Percentiles rank a stretch among this genome's conserved stretches.
phyloP scores from a whole-genome alignment of 2,888 invertebrate genomes.

The Netelia virgata region DNA sequence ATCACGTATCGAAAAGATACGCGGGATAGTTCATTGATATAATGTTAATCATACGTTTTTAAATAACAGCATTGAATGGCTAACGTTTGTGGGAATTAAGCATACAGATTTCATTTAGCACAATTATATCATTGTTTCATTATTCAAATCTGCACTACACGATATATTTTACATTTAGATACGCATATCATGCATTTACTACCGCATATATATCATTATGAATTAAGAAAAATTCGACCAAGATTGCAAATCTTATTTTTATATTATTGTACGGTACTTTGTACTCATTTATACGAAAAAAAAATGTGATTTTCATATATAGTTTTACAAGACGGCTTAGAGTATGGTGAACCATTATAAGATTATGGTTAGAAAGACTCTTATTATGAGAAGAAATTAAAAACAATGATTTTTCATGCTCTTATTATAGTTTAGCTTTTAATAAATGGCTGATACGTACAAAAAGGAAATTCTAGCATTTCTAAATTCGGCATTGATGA shows the following conservation, averaged over 20 bases:
- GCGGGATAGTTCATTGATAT: slow-evolving; percentile 40
- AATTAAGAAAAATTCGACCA: slow-evolving; percentile 12
- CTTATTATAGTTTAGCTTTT: background rate
- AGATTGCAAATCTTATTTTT: slow-evolving; percentile 48
- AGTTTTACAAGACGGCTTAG: slow-evolving; percentile 18
- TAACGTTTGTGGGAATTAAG: background rate
- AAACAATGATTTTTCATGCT: slow-evolving; percentile 33
- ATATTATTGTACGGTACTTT: slow-evolving; percentile 29
- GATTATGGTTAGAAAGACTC: slow-evolving; percentile 33
- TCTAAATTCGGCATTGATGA: background rate
- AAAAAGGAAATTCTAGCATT: background rate
- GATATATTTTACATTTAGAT: slow-evolving; percentile 38
- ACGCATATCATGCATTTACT: slow-evolving; percentile 33
- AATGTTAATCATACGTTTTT: slow-evolving; percentile 31
- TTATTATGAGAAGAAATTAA: slow-evolving; percentile 26
- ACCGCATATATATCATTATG: slow-evolving; percentile 10
- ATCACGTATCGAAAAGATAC: slow-evolving; percentile 36
- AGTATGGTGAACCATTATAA: slow-evolving; percentile 30
- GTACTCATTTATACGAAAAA: slow-evolving; percentile 25
- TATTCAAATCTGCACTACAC: slow-evolving; percentile 13
- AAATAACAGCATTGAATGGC: slow-evolving; percentile 38
- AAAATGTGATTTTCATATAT: slow-evolving; percentile 54
- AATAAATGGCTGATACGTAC: background rate
- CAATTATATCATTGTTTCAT: slow-evolving; percentile 38
- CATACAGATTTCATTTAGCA: slow-evolving; percentile 30